These are phyloP conservation scores for Phania funesta DNA, from an alignment of 2,888 invertebrate species.

Conservation along the genomic window DNA sequence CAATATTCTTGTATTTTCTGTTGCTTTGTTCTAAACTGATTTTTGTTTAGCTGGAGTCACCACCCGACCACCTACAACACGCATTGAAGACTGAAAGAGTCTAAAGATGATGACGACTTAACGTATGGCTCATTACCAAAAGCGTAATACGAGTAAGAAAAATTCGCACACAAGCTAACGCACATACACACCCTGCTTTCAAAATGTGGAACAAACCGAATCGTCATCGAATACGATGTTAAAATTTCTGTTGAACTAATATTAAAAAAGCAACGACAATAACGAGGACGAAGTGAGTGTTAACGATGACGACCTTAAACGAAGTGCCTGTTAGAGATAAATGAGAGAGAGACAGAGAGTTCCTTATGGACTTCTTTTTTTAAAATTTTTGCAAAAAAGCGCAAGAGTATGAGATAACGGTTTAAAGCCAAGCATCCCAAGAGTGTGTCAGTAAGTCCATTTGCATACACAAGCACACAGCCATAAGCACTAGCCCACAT, in stretches of 20 bases:
- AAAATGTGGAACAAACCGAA: slow-evolving; percentile 53
- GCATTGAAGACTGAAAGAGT: slow-evolving; percentile 77
- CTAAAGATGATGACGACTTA: slow-evolving; percentile 63
- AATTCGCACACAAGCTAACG: neutral
- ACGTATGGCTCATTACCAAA: slow-evolving; percentile 65
- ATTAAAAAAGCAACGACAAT: slow-evolving; percentile 22
- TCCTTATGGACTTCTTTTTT: slow-evolving; percentile 1
- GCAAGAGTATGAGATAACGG: slow-evolving; percentile 60
- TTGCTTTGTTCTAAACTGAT: slow-evolving; percentile 28
- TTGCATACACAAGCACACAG: slow-evolving; percentile 9
- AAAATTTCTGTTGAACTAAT: slow-evolving; percentile 43
- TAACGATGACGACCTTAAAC: slow-evolving; percentile 42
- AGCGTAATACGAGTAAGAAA: slow-evolving; percentile 54
- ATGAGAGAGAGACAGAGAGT: slow-evolving; percentile 51
- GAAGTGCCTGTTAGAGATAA: slow-evolving; percentile 45
- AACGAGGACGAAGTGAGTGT: neutral
- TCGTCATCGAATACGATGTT: slow-evolving; percentile 64
- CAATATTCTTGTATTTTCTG: neutral
- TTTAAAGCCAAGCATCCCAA: slow-evolving; percentile 42
- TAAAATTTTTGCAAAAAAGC: slow-evolving; percentile 33
- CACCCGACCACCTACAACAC: slow-evolving; percentile 78
- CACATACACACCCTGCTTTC: slow-evolving; percentile 15
- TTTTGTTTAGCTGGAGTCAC: slow-evolving; percentile 58
- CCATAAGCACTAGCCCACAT: neutral
- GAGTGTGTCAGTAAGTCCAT: slow-evolving; percentile 64